Evolutionary conservation across 2,888 invertebrate species (phyloP).

Genomic region (Lepetodrilus schrolli): DNA sequence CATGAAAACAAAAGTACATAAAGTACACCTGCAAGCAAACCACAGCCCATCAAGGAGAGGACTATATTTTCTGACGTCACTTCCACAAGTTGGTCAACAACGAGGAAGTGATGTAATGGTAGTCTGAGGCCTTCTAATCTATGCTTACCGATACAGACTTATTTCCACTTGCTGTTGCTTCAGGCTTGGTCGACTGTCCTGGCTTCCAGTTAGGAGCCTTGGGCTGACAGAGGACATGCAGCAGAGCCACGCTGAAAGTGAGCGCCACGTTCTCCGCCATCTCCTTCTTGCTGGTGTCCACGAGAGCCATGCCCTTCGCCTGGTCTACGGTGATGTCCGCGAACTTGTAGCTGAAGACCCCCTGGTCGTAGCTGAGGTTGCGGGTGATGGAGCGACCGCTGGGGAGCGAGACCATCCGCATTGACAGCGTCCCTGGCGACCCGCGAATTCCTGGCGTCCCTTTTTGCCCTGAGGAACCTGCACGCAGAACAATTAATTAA

Average conservation of each 20-base stretch:
- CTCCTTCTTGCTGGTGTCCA: constrained; percentile 45
- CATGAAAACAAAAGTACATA: too few species aligned
- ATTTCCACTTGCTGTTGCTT: constrained; percentile 35
- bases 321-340: constrained; percentile 63
- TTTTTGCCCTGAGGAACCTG: too few species aligned
- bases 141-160: constrained; percentile 54
- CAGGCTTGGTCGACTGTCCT: constrained; percentile 31
- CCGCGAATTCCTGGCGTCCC: constrained; percentile 70
- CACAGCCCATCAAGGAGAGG: too few species aligned
- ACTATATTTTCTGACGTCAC: too few species aligned
- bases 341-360: constrained; percentile 52
- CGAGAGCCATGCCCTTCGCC: constrained; percentile 60
- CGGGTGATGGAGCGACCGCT: constrained; percentile 53
- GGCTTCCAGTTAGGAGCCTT: constrained; percentile 58
- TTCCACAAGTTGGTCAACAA: too few species aligned
- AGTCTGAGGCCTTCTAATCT: too few species aligned
- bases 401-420: constrained; percentile 61
- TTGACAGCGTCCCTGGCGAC: constrained; percentile 66
- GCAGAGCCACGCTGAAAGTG: constrained; percentile 76
- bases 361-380: constrained; percentile 51
- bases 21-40: too few species aligned
- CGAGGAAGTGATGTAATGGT: too few species aligned
- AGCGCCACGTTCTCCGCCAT: constrained; percentile 76
- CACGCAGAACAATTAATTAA: too few species aligned
- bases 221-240: constrained; percentile 77